Evolutionary conservation across 1,140 invertebrate species (phyloP).

Genomic region (Drosophila mayri): DNA sequence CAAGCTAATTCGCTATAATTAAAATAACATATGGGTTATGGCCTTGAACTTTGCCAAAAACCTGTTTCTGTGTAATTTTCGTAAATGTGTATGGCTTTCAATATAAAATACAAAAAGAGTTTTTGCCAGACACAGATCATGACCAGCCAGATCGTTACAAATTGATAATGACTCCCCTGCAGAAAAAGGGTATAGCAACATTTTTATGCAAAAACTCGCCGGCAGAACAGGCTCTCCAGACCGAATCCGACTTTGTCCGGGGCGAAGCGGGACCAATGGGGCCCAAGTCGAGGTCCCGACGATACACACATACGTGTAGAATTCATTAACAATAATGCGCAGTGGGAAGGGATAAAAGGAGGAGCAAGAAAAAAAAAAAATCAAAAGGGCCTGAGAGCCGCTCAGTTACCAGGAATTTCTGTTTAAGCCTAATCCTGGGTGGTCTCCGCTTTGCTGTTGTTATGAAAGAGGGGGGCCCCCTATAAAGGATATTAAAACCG

Average conservation of each 20-base stretch:
- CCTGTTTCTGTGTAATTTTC: conserved; percentile 13
- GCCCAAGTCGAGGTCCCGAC: conserved; percentile 8
- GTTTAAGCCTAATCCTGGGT: conserved; percentile 71
- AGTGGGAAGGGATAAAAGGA: conserved; percentile 21
- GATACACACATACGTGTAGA: conserved; percentile 59
- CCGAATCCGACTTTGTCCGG: conserved; percentile 28
- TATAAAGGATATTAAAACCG: conserved; percentile 33
- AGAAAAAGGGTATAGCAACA: conserved; percentile 26
- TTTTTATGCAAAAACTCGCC: conserved; percentile 71
- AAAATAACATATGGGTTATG: conserved; percentile 31
- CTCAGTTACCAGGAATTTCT: conserved; percentile 69
- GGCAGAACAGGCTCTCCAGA: conserved; percentile 61
- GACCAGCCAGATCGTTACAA: conserved; percentile 5
- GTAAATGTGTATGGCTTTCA: conserved; percentile 3
- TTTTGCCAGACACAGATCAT: conserved; percentile 5
- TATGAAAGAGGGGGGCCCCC: conserved; percentile 3
- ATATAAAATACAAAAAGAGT: neutral
- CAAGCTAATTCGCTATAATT: conserved; percentile 20
- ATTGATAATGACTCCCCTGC: conserved; percentile 31
- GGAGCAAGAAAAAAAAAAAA: neutral
- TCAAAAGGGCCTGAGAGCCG: conserved; percentile 18
- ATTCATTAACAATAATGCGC: conserved; percentile 79
- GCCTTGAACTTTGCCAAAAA: conserved; percentile 29
- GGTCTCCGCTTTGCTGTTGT: conserved; percentile 46
- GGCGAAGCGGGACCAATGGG: conserved; percentile 41